phyloP scores from a whole-genome alignment of 2,113 vertebrate species.

The Paradisaea rubra region DNA sequence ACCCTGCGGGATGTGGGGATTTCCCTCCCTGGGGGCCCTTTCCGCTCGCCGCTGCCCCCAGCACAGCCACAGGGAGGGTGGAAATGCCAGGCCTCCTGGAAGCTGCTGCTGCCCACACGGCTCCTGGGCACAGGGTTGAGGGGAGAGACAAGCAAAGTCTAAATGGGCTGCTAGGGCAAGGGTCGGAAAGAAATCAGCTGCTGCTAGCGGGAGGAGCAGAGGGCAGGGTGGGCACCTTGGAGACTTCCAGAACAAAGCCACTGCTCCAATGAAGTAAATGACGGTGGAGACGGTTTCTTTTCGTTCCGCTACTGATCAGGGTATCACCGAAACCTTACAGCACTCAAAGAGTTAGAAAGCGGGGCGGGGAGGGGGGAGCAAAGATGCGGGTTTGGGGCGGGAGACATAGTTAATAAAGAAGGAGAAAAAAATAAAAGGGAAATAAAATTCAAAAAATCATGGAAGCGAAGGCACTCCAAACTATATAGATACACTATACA shows the following conservation, averaged over 20 bases:
- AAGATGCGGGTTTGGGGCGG: slow-evolving; percentile 26
- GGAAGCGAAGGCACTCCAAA: slow-evolving; percentile 99
- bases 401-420: slow-evolving; percentile 36
- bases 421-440: background rate
- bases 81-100: background rate
- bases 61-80: background rate
- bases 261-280: background rate
- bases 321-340: slow-evolving; percentile 66
- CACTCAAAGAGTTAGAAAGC: slow-evolving; percentile 63
- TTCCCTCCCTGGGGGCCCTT: background rate
- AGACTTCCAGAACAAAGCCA: slow-evolving; percentile 51
- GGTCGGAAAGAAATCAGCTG: background rate
- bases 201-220: background rate
- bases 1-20: background rate
- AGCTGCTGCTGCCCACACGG: background rate
- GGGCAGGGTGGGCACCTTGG: background rate
- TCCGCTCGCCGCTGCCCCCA: background rate
- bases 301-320: slow-evolving; percentile 37
- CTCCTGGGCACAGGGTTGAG: background rate
- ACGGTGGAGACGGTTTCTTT: slow-evolving; percentile 32
- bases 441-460: slow-evolving; percentile 77
- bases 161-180: background rate
- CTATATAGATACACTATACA: slow-evolving; percentile 99
- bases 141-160: slow-evolving; percentile 28
- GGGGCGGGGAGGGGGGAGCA: background rate